Conservation (phyloP, 2,113 vertebrate genomes). For the Paralichthys olivaceus region DNA sequence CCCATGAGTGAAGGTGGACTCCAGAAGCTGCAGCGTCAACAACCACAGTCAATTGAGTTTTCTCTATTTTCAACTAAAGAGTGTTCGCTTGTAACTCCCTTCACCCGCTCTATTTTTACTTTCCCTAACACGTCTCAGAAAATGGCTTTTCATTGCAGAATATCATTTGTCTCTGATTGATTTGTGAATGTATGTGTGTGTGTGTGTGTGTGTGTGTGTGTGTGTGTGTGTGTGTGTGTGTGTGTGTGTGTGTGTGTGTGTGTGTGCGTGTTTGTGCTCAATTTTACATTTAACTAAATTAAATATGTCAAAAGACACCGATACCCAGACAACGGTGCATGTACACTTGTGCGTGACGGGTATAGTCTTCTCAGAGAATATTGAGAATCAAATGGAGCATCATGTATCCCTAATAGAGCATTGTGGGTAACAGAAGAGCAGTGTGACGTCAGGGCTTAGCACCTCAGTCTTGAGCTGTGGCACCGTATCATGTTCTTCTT, state of each 20-base stretch:
- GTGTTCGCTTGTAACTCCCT: no score
- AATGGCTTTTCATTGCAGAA: no score
- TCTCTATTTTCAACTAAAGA: no score
- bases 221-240: no score
- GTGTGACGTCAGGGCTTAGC: neutral
- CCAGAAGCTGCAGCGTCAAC: no score
- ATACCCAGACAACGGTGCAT: neutral
- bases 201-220: neutral
- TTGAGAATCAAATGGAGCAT: constrained; percentile 10
- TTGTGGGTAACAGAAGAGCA: constrained; percentile 26
- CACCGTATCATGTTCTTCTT: constrained; percentile 12
- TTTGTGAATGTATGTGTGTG: no score
- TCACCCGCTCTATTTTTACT: no score
- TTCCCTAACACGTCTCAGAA: no score
- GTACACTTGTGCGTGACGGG: neutral
- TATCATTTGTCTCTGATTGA: no score
- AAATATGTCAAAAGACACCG: neutral
- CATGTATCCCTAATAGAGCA: constrained; percentile 17
- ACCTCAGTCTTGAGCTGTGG: neutral
- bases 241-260: no score
- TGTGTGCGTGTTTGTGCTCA: neutral
- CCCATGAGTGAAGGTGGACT: no score
- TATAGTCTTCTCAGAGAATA: constrained; percentile 2
- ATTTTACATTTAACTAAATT: constrained; percentile 12
- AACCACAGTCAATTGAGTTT: no score